Conservation (phyloP, 2,113 vertebrate species). For the Pollimyrus isidori region DNA sequence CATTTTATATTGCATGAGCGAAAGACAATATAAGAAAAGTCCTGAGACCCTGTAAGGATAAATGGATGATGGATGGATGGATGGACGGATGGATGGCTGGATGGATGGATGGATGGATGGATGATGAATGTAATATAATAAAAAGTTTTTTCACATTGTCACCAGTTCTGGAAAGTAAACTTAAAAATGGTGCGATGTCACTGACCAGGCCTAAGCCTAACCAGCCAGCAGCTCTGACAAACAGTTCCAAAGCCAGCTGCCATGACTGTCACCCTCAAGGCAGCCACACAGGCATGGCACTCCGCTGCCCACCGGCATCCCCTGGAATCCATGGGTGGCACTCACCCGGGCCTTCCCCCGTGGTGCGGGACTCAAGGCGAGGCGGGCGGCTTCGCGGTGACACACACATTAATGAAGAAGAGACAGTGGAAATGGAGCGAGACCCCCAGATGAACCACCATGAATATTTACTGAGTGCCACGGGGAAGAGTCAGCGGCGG, state of each 20-base stretch:
- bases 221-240: not conserved
- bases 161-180: not conserved
- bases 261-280: not conserved
- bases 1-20: not conserved
- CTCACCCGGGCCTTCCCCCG: not conserved
- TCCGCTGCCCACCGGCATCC: not conserved
- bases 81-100: not conserved
- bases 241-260: not conserved
- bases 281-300: not conserved
- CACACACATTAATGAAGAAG: conserved; percentile 10
- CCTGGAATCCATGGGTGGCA: not conserved
- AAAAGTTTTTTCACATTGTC: not conserved
- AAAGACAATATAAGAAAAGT: not conserved
- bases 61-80: not conserved
- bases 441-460: conserved; percentile 1
- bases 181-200: not conserved
- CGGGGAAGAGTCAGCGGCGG: not conserved
- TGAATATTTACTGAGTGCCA: conserved; percentile 7
- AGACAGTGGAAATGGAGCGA: not conserved
- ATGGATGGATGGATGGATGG: not conserved
- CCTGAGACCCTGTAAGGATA: not conserved
- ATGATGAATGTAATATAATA: not conserved
- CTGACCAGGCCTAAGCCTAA: not conserved
- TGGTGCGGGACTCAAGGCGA: not conserved
- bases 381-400: not conserved